These are phyloP conservation scores for Pygoscelis antarcticus DNA, from an alignment of 2,113 vertebrate genomes.

Conservation along the genomic window DNA sequence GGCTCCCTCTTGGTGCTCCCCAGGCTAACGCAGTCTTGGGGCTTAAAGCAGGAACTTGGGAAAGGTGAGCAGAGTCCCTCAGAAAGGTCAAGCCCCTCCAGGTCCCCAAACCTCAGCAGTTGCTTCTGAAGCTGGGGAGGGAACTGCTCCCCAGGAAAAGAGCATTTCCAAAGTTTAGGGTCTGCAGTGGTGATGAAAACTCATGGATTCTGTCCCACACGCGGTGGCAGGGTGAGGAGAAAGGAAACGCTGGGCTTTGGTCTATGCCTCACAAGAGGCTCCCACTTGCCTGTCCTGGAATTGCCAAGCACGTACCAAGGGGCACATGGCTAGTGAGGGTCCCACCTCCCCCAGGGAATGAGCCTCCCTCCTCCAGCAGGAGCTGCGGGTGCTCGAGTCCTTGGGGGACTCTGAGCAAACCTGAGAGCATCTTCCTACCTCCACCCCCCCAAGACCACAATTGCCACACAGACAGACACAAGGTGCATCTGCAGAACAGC, in stretches of 20 bases:
- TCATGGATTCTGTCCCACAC: accelerated
- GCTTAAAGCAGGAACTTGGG: background rate
- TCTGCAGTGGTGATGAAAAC: background rate
- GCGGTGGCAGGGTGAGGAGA: accelerated
- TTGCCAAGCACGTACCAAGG: accelerated
- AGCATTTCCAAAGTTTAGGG: background rate
- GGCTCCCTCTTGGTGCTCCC: background rate
- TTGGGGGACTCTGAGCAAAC: background rate
- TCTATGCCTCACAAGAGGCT: background rate
- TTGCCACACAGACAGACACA: accelerated
- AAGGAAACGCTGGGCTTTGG: background rate
- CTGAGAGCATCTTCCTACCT: no score
- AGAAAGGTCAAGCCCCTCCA: background rate
- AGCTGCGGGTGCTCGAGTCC: background rate
- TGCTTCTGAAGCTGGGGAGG: background rate
- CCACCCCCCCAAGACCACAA: accelerated
- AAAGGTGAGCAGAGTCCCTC: background rate
- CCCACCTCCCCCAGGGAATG: accelerated
- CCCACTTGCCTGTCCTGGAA: accelerated
- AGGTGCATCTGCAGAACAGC: background rate
- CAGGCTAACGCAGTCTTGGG: background rate
- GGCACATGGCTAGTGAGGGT: background rate
- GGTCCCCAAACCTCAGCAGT: background rate
- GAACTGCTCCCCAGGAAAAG: background rate
- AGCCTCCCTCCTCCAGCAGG: background rate